A percentile compares a stretch with the other conserved stretches of the same genome.
Conservation (phyloP, 2,888 invertebrate species). For the Cheilosia impressa region DNA sequence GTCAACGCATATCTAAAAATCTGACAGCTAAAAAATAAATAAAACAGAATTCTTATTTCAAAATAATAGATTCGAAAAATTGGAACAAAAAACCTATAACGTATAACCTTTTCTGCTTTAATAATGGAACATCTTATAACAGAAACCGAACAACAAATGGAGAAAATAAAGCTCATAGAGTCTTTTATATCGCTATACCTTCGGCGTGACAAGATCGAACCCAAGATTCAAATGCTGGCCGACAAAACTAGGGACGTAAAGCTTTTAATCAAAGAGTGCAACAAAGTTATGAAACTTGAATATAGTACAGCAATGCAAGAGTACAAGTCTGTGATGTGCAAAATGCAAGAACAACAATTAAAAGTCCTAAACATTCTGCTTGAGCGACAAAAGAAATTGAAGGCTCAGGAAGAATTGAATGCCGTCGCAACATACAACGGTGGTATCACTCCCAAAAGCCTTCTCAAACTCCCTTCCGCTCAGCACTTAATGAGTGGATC, state of each 20-base stretch:
- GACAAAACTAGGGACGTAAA: slow-evolving; percentile 67
- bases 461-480: background rate
- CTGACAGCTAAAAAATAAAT: slow-evolving; percentile 15
- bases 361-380: slow-evolving; percentile 58
- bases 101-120: background rate
- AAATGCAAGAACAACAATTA: slow-evolving; percentile 77
- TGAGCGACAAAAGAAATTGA: slow-evolving; percentile 13
- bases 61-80: slow-evolving; percentile 20
- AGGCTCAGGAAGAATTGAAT: background rate
- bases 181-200: slow-evolving; percentile 76
- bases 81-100: too few relatives aligned
- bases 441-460: slow-evolving; percentile 36
- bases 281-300: slow-evolving; percentile 73
- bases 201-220: slow-evolving; percentile 74
- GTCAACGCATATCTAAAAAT: background rate
- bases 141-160: slow-evolving; percentile 22
- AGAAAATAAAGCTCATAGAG: slow-evolving; percentile 76
- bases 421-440: background rate
- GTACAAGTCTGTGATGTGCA: slow-evolving; percentile 72
- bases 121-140: slow-evolving; percentile 46
- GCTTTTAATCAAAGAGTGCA: slow-evolving; percentile 68
- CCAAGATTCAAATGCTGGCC: slow-evolving; percentile 63
- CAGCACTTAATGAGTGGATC: slow-evolving; percentile 43
- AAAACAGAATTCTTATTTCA: slow-evolving; percentile 14
- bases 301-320: slow-evolving; percentile 64